Percentiles rank a stretch among this genome's conserved stretches.
Conservation (phyloP, 1,140 invertebrate species). For the Aphelenchoides fujianensis region DNA sequence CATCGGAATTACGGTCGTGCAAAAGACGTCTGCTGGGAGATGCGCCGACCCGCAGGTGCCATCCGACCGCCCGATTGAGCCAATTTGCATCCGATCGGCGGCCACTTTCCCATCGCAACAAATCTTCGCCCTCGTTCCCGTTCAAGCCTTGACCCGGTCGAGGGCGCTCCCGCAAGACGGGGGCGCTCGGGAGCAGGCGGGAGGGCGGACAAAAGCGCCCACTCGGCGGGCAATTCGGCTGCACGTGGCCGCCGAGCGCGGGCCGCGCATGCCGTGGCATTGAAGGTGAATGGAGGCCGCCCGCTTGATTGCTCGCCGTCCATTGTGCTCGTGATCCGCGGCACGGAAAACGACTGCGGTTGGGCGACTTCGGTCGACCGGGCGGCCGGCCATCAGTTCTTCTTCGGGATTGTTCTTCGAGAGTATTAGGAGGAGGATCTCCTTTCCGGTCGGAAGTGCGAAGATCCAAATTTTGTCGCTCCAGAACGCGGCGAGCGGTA, state of each 20-base stretch:
- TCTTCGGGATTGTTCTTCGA: background rate
- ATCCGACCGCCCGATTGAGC: background rate
- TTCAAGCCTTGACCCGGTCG: background rate
- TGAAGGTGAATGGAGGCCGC: background rate
- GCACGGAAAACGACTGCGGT: background rate
- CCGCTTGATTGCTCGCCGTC: background rate
- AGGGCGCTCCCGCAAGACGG: background rate
- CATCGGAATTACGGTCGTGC: no score
- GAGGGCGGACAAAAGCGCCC: background rate
- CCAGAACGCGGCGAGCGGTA: background rate
- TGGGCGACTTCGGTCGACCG: no score
- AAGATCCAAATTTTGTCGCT: background rate
- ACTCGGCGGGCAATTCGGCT: background rate
- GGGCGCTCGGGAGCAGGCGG: background rate
- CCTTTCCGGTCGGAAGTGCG: no score
- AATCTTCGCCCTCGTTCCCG: no score
- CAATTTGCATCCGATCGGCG: background rate
- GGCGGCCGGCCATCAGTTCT: background rate
- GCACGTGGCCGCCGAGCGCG: background rate
- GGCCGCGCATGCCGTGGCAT: background rate
- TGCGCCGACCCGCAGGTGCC: background rate
- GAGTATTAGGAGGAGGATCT: no score
- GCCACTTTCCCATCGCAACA: constrained; percentile 1
- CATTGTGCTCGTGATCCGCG: background rate
- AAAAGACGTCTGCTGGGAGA: no score